Percentiles rank a stretch among this genome's conserved stretches.
These are phyloP conservation scores for Cyanistes caeruleus DNA, from an alignment of 2,113 vertebrate genomes.

Conservation along the genomic window DNA sequence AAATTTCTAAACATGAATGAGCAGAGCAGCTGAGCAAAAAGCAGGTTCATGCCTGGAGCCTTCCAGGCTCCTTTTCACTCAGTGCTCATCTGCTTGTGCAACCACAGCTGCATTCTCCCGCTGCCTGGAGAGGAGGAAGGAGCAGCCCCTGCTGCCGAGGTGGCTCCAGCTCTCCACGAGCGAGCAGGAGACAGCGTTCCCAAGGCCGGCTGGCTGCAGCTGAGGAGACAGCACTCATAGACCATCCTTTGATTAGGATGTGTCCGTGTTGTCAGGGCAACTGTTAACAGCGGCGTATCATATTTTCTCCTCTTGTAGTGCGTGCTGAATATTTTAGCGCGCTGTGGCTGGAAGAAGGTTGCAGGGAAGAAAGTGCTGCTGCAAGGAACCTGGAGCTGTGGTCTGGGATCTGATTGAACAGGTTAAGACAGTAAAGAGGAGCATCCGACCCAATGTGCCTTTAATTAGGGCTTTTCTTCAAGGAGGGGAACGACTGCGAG, in stretches of 20 bases:
- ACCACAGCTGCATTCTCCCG: slow-evolving; percentile 25
- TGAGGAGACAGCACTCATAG: slow-evolving; percentile 29
- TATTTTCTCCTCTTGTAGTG: slow-evolving; percentile 74
- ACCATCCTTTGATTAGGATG: slow-evolving; percentile 69
- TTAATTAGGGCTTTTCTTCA: slow-evolving; percentile 68
- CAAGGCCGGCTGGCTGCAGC: slow-evolving; percentile 31
- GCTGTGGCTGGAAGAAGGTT: slow-evolving; percentile 44
- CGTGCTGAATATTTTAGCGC: slow-evolving; percentile 83
- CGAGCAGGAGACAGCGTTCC: slow-evolving; percentile 58
- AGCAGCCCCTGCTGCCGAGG: slow-evolving; percentile 36
- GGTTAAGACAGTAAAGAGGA: slow-evolving; percentile 43
- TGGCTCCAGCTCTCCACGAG: slow-evolving; percentile 22
- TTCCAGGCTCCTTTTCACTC: background rate
- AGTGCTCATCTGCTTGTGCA: slow-evolving; percentile 44
- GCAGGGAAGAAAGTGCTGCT: slow-evolving; percentile 40
- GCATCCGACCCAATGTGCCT: slow-evolving; percentile 57
- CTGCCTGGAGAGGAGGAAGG: slow-evolving; percentile 47
- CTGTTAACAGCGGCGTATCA: slow-evolving; percentile 76
- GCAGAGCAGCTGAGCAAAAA: background rate
- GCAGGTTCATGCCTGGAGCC: background rate
- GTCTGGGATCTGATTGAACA: slow-evolving; percentile 45
- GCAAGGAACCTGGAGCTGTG: slow-evolving; percentile 35
- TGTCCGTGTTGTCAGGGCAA: slow-evolving; percentile 87
- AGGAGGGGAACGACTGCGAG: slow-evolving; percentile 46
- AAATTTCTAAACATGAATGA: background rate